Evolutionary conservation across 2,113 vertebrate genomes (phyloP), one percentile per base, ranked within the genome.

Genomic region (Callocephalon fimbriatum): DNA sequence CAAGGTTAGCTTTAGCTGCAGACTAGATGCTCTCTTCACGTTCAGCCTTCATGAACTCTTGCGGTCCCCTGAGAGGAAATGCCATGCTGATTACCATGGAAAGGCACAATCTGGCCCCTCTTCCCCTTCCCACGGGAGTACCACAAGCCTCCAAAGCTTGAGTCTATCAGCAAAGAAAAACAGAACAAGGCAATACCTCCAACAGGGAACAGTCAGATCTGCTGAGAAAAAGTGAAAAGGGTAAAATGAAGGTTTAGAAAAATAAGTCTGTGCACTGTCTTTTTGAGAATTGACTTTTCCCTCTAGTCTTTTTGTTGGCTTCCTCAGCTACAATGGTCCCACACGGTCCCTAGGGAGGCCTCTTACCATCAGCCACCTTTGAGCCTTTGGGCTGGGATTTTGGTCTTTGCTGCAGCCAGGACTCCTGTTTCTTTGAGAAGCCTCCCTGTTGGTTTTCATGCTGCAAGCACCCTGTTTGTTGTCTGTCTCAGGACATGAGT

Each of bases 61-160:
- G 14, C 27, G 58, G 16, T 48, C 15, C 7, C 22, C 32, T 63
- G 12, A 4, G 15, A 54, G 20, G 19, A 71, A 20, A 77, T 58
- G 25, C 25, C 5, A 26, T 23, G 35, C 25, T 56, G 22, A 74
- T 23, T 11, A 54, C 42, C 77, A 23, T 1, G 9, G 12, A 93
- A n/a, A 58, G 7, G 6, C 42, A 26, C 42, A 70, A 17, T 42
- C 31, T 78, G 21, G 12, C 2, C 13, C 20, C n/a, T 62, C 6
- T 2, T 88, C 6, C 4, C 7, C 7, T 2, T 0, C 1, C 1
- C 20, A 12, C 4, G 6, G 4, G 4, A 20, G 22, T 10, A 44
- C 14, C 18, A 48, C 19, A 83, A 63, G 5, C 15, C 50, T 53
- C n/a, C 67, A 53, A 26, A 80, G 1, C 9, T 32, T 67, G 7